Evolutionary conservation across 2,888 invertebrate species (phyloP).

Genomic region (Eudemis profundana): DNA sequence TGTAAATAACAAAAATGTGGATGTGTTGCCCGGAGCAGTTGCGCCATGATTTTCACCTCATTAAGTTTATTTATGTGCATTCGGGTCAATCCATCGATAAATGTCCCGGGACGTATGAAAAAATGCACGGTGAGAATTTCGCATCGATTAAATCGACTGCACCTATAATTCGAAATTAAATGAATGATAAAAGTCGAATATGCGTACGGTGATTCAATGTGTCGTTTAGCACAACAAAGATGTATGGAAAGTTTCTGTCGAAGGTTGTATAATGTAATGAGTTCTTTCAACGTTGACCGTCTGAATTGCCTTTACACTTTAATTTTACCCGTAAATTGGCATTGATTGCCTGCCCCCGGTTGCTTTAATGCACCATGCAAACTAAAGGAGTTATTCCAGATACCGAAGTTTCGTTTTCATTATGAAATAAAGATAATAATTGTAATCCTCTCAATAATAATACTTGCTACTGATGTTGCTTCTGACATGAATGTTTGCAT

Average conservation of each 20-base stretch:
- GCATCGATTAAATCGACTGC: constrained; percentile 70
- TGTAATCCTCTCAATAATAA: neutral
- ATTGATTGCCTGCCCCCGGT: constrained; percentile 34
- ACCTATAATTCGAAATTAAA: constrained; percentile 57
- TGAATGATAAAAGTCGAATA: constrained; percentile 44
- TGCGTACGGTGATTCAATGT: constrained; percentile 46
- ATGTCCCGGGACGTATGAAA: constrained; percentile 66
- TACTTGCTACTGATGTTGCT: constrained; percentile 11
- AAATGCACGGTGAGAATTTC: constrained; percentile 69
- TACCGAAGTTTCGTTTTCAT: neutral
- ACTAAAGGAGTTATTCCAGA: constrained; percentile 9
- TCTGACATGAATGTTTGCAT: constrained; percentile 36
- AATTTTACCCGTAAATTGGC: constrained; percentile 38
- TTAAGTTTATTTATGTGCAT: constrained; percentile 77
- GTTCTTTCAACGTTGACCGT: constrained; percentile 40
- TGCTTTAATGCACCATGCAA: constrained; percentile 4
- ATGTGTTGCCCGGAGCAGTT: constrained; percentile 49
- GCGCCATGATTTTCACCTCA: constrained; percentile 72
- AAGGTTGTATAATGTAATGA: constrained; percentile 45
- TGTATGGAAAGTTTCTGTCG: constrained; percentile 46
- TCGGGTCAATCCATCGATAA: constrained; percentile 73
- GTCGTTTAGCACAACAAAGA: constrained; percentile 48
- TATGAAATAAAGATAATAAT: neutral
- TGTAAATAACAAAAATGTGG: constrained; percentile 53
- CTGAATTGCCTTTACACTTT: constrained; percentile 41